Conservation (phyloP, 1,140 invertebrate species). For the Gonioctena quinquepunctata region DNA sequence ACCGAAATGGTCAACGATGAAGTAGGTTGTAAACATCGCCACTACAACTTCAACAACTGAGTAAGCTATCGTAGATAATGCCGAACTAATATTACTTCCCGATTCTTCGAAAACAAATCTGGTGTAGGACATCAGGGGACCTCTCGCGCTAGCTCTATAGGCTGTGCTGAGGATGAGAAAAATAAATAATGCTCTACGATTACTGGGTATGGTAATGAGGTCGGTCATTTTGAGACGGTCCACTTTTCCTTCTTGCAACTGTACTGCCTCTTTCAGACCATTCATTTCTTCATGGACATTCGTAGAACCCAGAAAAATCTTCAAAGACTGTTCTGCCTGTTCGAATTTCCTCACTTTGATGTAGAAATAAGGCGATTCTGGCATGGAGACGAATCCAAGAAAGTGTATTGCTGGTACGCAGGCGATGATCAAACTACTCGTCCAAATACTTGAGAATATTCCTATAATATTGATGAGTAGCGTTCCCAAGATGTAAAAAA, state of each 20-base stretch:
- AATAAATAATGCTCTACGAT: conserved; percentile 61
- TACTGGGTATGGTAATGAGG: conserved; percentile 56
- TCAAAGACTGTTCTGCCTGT: conserved; percentile 66
- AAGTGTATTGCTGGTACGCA: conserved; percentile 21
- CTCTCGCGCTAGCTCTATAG: conserved; percentile 69
- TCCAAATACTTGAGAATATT: conserved; percentile 18
- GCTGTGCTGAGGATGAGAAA: conserved; percentile 60
- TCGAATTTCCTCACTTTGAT: conserved; percentile 42
- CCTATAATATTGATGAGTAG: conserved; percentile 34
- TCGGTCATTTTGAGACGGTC: conserved; percentile 54
- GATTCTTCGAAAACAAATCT: conserved; percentile 71
- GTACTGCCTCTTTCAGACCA: conserved; percentile 65
- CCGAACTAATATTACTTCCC: conserved; percentile 53
- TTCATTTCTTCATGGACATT: conserved; percentile 79
- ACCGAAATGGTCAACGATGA: conserved; percentile 73
- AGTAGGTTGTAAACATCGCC: conserved; percentile 68
- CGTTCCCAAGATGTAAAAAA: conserved; percentile 38
- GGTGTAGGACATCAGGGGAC: conserved; percentile 74
- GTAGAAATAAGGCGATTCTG: conserved; percentile 31
- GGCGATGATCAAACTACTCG: conserved; percentile 32
- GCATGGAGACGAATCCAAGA: conserved; percentile 24
- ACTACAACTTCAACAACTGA: conserved; percentile 69
- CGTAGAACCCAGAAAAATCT: conserved; percentile 75
- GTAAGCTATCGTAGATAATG: conserved; percentile 61
- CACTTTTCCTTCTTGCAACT: conserved; percentile 40